Evolutionary conservation across 2,888 invertebrate genomes (phyloP).

Genomic region (Drosophila pegasa): DNA sequence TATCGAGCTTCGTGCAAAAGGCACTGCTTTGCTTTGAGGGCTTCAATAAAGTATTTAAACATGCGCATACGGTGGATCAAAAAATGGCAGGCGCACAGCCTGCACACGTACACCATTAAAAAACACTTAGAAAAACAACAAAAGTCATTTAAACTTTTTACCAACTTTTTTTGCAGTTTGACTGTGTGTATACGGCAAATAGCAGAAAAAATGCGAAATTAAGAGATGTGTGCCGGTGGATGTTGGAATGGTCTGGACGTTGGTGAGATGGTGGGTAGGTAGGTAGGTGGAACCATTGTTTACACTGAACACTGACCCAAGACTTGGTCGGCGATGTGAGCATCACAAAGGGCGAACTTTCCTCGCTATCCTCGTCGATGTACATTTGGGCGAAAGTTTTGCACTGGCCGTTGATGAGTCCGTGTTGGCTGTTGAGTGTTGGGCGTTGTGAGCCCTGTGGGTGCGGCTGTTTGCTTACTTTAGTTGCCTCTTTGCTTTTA

Average conservation of each 20-base stretch:
- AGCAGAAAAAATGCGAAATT: slow-evolving; percentile 67
- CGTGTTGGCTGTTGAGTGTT: slow-evolving; percentile 27
- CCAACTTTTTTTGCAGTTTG: slow-evolving; percentile 60
- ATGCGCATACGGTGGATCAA: slow-evolving; percentile 54
- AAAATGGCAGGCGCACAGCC: slow-evolving; percentile 39
- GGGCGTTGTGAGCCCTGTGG: slow-evolving; percentile 27
- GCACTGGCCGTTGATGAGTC: slow-evolving; percentile 49
- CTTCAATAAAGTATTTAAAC: slow-evolving; percentile 47
- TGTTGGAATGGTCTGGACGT: slow-evolving; percentile 6
- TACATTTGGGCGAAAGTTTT: slow-evolving; percentile 85
- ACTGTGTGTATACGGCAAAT: slow-evolving; percentile 46
- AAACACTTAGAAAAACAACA: slow-evolving; percentile 81
- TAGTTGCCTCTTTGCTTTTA: slow-evolving; percentile 66
- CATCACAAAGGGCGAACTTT: slow-evolving; percentile 89
- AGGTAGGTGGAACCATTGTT: slow-evolving; percentile 66
- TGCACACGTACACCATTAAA: slow-evolving; percentile 78
- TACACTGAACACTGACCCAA: slow-evolving; percentile 85
- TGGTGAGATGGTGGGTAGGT: slow-evolving; percentile 8
- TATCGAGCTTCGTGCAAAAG: neutral
- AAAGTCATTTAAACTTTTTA: slow-evolving; percentile 80
- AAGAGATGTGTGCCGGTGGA: slow-evolving; percentile 64
- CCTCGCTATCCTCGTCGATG: slow-evolving; percentile 87
- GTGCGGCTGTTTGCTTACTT: slow-evolving; percentile 59
- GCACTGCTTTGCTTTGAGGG: slow-evolving; percentile 10
- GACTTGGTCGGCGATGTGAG: slow-evolving; percentile 89